Base-by-base conservation (phyloP, 2,888 invertebrate species). In the Hermaeophaga mercurialis region DNA sequence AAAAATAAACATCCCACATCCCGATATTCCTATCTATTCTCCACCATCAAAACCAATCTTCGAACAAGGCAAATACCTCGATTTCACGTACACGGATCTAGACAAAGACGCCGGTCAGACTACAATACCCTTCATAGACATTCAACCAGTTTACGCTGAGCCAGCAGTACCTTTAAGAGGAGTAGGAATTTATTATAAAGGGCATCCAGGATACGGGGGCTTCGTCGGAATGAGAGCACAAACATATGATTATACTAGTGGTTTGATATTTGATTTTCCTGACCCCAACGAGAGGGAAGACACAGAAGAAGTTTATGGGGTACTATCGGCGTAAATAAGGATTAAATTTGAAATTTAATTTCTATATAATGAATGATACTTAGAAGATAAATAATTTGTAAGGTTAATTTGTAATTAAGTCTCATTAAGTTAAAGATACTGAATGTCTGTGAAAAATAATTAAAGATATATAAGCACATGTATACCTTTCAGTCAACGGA, bases 41-140 rank as follows among this genome's bases (percentile, higher is more conserved):
- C 66, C 74, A 22, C 26, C 45, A n/a, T 62, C 65, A 12, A 34
- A 56, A 38, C 48, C 58, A 11, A 65, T 71, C 46, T 72, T 72
- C 8, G 61, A 61, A n/a, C 46, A 61, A 11, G 66, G 72, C 19
- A 90, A 89, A 77, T 69, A 59, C 49, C 43, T 70, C 3, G 64
- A 67, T 33, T 71, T 72, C 47, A 84, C 83, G 0, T 81, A 89
- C 66, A 83, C 86, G 0, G 87, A 86, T 74, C 78, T 87, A 47
- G 83, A 84, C 15, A 84, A 83, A 11, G 91, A 92, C 76, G 90
- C 85, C 0, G 89, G 87, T 0, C 92, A 92, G 79, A 88, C 85
- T 62, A 91, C 91, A 0, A 85, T 93, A 55, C 92, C 93, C 0
- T 93, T 88, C 73, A 73, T 93, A 9, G 92, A 93, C 72, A 82